Evolutionary conservation across 1,140 invertebrate genomes (phyloP), one percentile per base, ranked within the genome.

Genomic region (Neodiprion fabricii): DNA sequence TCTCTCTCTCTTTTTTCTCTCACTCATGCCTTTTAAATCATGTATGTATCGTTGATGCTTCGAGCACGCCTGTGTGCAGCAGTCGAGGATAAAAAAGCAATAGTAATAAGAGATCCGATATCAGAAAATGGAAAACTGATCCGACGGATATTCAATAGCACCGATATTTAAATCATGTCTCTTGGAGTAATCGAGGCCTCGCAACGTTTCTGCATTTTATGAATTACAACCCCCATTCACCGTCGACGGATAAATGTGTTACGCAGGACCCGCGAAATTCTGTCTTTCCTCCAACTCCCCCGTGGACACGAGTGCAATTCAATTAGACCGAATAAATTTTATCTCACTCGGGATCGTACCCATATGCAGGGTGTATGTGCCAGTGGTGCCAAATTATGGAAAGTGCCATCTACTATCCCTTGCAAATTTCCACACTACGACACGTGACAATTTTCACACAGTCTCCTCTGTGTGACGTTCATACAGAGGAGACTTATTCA

Each of bases 11-110:
- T 21, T 69, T 47, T 21, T 23, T 72, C 40, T 49, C 12, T 17
- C 28, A 71, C 68, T 21, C 11, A 47, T 70, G 65, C 65, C n/a
- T 76, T 70, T 71, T 40, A 17, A 75, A 75, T 75, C 68, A 72
- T 61, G 79, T 76, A 80, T 79, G 53, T 40, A 49, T 71, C 70
- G 61, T 79, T 78, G 81, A 73, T 67, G 71, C 72, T 68, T 53
- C 68, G 61, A 5, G 28, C 28, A 40, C 4, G 3, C 1, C 40
- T 2, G 21, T 48, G 23, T 23, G 14, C 47, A 65, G 17, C 12
- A 40, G 28, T 40, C 28, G 28, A 40, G 61, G 17, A 7, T 1
- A 7, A 14, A 17, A 14, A 65, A 14, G 61, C 61, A 17, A 14
- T 65, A 65, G 12, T 65, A 14, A 14, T 14, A 65, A 14, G 61